phyloP scores from a whole-genome alignment of 2,888 invertebrate genomes.

The Diplolepis rosae region DNA sequence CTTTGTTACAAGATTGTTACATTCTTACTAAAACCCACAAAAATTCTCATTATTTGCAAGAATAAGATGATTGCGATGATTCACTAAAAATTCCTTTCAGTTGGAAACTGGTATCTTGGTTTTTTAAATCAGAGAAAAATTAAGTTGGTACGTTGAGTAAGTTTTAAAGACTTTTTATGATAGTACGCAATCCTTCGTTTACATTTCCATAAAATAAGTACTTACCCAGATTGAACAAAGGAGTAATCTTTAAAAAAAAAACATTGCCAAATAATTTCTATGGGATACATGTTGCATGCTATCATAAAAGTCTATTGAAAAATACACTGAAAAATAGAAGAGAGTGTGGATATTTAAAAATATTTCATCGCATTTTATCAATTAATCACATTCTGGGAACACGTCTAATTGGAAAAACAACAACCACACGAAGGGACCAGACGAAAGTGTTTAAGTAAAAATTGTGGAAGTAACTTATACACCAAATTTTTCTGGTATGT shows the following conservation, averaged over 20 bases:
- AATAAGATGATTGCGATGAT: too few relatives aligned
- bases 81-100: too few relatives aligned
- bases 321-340: not conserved
- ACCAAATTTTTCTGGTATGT: constrained; percentile 21
- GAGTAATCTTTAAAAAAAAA: not conserved
- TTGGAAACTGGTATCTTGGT: not conserved
- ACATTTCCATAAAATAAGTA: not conserved
- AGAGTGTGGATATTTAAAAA: not conserved
- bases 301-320: not conserved
- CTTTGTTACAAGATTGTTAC: too few relatives aligned
- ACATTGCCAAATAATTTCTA: not conserved
- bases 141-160: not conserved
- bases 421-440: constrained; percentile 67
- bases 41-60: too few relatives aligned
- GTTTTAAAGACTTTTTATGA: not conserved
- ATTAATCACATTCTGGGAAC: constrained; percentile 23
- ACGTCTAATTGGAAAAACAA: constrained; percentile 30
- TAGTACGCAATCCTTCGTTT: not conserved
- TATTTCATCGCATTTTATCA: constrained; percentile 6
- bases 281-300: not conserved
- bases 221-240: too few relatives aligned
- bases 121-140: not conserved
- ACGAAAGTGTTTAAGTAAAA: constrained; percentile 59
- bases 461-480: constrained; percentile 45
- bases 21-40: too few relatives aligned